Conservation (phyloP, 2,797 vertebrate genomes). For the Trichosurus vulpecula region DNA sequence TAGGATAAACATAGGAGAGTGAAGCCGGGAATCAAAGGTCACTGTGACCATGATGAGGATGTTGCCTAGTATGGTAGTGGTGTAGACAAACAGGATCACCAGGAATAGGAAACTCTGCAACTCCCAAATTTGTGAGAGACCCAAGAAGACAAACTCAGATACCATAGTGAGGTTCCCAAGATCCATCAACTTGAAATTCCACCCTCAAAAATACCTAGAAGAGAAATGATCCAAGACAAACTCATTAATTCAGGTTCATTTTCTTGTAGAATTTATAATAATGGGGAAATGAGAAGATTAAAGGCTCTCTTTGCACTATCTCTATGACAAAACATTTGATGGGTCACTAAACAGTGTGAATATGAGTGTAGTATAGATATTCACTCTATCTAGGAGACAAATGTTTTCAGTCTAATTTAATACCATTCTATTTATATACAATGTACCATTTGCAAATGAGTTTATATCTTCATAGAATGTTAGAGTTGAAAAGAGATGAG, state of each 20-base stretch:
- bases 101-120: slow-evolving; percentile 61
- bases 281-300: not conserved
- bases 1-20: slow-evolving; percentile 69
- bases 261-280: not conserved
- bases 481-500: not conserved
- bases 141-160: slow-evolving; percentile 63
- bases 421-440: not conserved
- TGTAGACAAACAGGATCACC: slow-evolving; percentile 60
- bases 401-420: not conserved
- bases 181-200: slow-evolving; percentile 13
- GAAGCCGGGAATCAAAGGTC: slow-evolving; percentile 36
- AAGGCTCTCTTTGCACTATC: not conserved
- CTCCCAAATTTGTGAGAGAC: slow-evolving; percentile 7
- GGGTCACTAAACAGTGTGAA: not conserved
- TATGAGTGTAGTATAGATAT: not conserved
- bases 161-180: not conserved
- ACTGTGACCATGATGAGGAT: slow-evolving; percentile 61
- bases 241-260: not conserved
- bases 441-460: not conserved
- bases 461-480: not conserved
- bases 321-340: not conserved
- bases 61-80: slow-evolving; percentile 42
- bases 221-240: not conserved
- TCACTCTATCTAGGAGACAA: not conserved
- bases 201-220: not conserved